phyloP scores from a whole-genome alignment of 1,140 invertebrate species.

The Ectropis grisescens region DNA sequence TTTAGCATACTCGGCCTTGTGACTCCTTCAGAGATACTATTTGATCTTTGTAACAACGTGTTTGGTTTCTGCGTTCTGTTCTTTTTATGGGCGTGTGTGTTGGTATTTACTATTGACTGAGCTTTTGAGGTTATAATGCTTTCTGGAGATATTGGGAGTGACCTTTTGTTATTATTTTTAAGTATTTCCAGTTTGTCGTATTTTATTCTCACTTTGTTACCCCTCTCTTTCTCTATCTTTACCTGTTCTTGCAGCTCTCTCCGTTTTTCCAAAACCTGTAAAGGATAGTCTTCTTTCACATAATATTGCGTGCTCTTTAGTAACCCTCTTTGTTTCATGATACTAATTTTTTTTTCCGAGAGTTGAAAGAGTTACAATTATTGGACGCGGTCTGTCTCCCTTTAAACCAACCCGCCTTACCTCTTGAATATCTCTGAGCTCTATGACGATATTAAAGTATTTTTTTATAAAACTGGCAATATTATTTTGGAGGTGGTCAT shows the following conservation, averaged over 20 bases:
- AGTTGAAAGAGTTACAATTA: background rate
- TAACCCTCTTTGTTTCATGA: background rate
- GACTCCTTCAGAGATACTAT: background rate
- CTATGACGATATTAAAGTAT: background rate
- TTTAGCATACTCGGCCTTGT: background rate
- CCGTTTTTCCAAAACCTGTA: background rate
- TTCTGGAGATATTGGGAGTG: background rate
- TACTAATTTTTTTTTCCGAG: background rate
- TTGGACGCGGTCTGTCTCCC: background rate
- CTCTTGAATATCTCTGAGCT: background rate
- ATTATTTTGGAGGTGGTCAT: background rate
- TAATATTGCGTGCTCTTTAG: background rate
- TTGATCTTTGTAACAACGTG: no score
- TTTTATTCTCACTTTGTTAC: background rate
- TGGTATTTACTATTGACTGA: background rate
- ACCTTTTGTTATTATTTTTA: background rate
- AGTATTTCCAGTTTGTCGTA: background rate
- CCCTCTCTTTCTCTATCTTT: background rate
- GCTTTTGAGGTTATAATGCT: background rate
- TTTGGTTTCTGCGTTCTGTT: background rate
- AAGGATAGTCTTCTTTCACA: background rate
- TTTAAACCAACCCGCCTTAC: background rate
- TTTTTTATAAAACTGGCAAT: background rate
- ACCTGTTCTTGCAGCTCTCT: background rate
- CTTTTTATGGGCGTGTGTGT: background rate